phyloP scores from a whole-genome alignment of 1,140 invertebrate species.

The Trachelipus rathkii region DNA sequence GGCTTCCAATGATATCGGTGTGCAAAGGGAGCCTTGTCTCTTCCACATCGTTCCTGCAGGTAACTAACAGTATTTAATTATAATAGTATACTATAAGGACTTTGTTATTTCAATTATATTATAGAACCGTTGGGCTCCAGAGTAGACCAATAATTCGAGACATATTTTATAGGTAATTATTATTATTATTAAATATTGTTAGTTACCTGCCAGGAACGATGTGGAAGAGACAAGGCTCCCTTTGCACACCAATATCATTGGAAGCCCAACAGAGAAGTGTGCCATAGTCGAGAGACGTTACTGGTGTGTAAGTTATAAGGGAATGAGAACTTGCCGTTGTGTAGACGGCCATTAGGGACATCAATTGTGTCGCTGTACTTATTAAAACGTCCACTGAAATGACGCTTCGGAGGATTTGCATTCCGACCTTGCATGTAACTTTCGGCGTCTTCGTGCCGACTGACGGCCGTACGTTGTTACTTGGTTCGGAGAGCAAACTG shows the following conservation, averaged over 20 bases:
- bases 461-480: slow-evolving; percentile 67
- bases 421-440: slow-evolving; percentile 79
- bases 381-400: slow-evolving; percentile 84
- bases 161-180: too few species aligned
- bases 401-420: slow-evolving; percentile 71
- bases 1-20: slow-evolving; percentile 69
- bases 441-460: slow-evolving; percentile 67
- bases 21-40: slow-evolving; percentile 68
- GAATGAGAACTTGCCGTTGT: slow-evolving; percentile 25
- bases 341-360: slow-evolving; percentile 20
- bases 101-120: too few species aligned
- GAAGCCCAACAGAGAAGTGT: slow-evolving; percentile 64
- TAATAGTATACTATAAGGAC: too few species aligned
- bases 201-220: slow-evolving; percentile 73
- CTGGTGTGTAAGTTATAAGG: slow-evolving; percentile 25
- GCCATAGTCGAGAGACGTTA: slow-evolving; percentile 47
- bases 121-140: too few species aligned
- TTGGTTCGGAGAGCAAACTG: slow-evolving; percentile 65
- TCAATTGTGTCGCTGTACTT: slow-evolving; percentile 52
- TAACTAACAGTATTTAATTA: slow-evolving; percentile 48
- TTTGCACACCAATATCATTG: slow-evolving; percentile 69
- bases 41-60: slow-evolving; percentile 80
- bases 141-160: too few species aligned
- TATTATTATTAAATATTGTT: too few species aligned
- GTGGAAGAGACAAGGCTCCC: slow-evolving; percentile 72